Evolutionary conservation across 2,113 vertebrate species (phyloP).

Genomic region (Ceyx melanurus): DNA sequence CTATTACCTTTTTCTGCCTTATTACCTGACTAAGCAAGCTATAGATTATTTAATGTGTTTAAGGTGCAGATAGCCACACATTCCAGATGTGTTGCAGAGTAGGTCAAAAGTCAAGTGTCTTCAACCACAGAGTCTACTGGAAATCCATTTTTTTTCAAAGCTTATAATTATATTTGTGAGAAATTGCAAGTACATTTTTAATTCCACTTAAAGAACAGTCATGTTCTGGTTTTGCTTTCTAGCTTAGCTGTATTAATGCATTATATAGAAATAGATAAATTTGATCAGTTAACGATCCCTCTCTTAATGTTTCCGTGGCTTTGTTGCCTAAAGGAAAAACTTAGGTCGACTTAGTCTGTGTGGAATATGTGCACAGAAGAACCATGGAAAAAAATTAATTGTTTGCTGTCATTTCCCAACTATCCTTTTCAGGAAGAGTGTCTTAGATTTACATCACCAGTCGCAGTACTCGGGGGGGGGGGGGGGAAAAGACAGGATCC

Average conservation of each 20-base stretch:
- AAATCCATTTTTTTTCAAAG: neutral
- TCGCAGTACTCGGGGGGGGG: conserved; percentile 4
- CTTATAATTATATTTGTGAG: neutral
- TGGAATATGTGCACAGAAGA: neutral
- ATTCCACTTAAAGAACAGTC: neutral
- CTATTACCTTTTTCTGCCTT: neutral
- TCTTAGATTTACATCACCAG: conserved; percentile 41
- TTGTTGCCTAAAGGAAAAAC: neutral
- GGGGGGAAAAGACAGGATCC: conserved; percentile 66
- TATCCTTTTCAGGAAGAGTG: conserved; percentile 2
- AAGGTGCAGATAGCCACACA: neutral
- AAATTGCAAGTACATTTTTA: neutral
- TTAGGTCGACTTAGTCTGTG: neutral
- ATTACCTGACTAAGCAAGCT: neutral
- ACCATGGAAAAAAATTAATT: neutral
- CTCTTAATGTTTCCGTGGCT: neutral
- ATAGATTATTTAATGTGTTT: neutral
- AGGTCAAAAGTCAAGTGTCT: neutral
- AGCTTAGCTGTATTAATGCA: neutral
- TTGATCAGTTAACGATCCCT: neutral
- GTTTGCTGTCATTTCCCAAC: conserved; percentile 19
- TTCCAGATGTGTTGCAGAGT: neutral
- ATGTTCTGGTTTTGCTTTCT: neutral
- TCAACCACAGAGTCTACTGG: neutral
- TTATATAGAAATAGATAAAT: neutral